These are phyloP conservation scores for Tetheella fluctuosa DNA, from an alignment of 2,888 invertebrate genomes.

Conservation along the genomic window DNA sequence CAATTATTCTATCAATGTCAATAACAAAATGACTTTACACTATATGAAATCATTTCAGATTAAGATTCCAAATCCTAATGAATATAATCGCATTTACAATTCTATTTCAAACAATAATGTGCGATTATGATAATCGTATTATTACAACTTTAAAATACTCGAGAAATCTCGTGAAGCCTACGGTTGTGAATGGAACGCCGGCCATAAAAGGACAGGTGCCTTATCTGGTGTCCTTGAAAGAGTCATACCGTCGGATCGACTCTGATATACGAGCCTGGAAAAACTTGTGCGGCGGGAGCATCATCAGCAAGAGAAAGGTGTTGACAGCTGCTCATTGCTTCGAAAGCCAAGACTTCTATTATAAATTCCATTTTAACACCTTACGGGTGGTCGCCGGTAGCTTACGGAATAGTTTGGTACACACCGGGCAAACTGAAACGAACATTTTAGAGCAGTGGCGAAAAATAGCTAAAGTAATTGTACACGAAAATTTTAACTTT, in stretches of 20 bases:
- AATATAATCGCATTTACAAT: constrained; percentile 32
- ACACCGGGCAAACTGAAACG: constrained; percentile 43
- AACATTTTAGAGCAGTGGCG: constrained; percentile 41
- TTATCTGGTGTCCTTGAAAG: constrained; percentile 65
- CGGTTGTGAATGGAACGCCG: constrained; percentile 55
- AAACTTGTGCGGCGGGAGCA: constrained; percentile 66
- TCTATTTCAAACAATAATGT: constrained; percentile 27
- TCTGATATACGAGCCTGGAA: constrained; percentile 41
- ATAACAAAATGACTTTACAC: background rate
- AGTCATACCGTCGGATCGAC: constrained; percentile 28
- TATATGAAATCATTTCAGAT: background rate
- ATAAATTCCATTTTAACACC: constrained; percentile 30
- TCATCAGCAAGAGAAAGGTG: constrained; percentile 49
- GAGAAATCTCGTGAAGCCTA: constrained; percentile 43
- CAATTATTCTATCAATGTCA: background rate
- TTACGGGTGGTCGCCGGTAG: constrained; percentile 59
- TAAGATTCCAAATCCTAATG: constrained; percentile 40
- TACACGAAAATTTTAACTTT: constrained; percentile 43
- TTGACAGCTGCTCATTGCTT: constrained; percentile 72
- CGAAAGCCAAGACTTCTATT: constrained; percentile 54
- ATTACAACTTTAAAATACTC: constrained; percentile 63
- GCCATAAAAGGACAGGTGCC: constrained; percentile 50
- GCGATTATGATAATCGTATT: constrained; percentile 46
- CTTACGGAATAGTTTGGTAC: constrained; percentile 38
- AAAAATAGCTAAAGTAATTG: constrained; percentile 26